Evolutionary conservation across 2,888 invertebrate genomes (phyloP).

Genomic region (Phortica magna): DNA sequence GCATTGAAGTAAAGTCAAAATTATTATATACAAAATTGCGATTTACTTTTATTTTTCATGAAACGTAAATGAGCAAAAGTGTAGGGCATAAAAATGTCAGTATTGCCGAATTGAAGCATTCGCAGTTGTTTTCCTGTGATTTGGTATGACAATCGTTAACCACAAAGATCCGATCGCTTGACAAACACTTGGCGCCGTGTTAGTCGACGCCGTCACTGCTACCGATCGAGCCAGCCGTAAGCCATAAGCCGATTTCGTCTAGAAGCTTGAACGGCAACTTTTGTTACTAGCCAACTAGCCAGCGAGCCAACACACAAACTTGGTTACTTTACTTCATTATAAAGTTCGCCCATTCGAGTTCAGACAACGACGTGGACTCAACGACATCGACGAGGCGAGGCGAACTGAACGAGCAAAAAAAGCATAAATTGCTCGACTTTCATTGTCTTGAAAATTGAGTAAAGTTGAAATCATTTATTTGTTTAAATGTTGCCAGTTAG

Average conservation of each 20-base stretch:
- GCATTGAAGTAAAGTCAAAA: no score
- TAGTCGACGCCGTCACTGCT: conserved; percentile 51
- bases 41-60: conserved; percentile 23
- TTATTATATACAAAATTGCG: no score
- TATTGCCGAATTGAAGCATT: background rate
- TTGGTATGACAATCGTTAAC: conserved; percentile 61
- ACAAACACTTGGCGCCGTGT: conserved; percentile 71
- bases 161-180: conserved; percentile 67
- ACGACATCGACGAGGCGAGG: no score
- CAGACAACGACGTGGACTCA: no score
- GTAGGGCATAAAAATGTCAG: background rate
- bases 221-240: background rate
- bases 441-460: no score
- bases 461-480: background rate
- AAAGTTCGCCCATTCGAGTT: no score
- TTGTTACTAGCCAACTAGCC: background rate
- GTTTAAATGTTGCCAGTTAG: background rate
- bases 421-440: no score
- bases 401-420: no score
- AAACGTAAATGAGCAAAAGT: background rate
- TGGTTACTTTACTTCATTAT: background rate
- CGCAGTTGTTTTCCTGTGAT: conserved; percentile 37
- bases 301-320: background rate
- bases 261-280: background rate
- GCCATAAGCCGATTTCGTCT: background rate